Base-by-base conservation (phyloP, 23 tunicate genomes). In the Ascidia mentula region DNA sequence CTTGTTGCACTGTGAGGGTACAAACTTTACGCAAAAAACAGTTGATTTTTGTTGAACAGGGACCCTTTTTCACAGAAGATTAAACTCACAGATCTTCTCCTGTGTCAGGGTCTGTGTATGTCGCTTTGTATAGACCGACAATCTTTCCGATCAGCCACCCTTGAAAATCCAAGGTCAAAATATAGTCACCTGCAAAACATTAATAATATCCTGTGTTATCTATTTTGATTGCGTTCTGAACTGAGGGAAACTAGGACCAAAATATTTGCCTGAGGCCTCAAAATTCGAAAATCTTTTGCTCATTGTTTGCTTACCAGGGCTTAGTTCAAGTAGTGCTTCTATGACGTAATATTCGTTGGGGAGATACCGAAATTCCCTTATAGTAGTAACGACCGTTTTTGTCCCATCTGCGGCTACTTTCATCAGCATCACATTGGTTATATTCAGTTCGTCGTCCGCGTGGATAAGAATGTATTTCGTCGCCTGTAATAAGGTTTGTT, bases 91-190 rank as follows among this genome's bases (percentile, higher is more conserved):
- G n/a, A n/a, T 34, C 53, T 39, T 76, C 79, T 15, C 83, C 83
- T 13, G 81, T 74, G 59, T 22, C 28, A 0, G 92, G 88, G 60
- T 82, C 94, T 6, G 72, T 84, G 79, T 93, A 93, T 8, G 31
- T 65, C 15, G 98, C 76, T 77, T 75, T 88, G 84, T 93, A 93
- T 24, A 93, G 38, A 24, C 98, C 98, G 32, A 93, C 98, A 32
- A 93, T 84, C 26, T 45, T 40, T 31, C 72, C 77, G 26, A 88
- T 37, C 59, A 93, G 80, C 0, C 84, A 78, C 28, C 91, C 78
- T 6, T 59, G 28, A 69, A 93, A 93, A 7, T 84, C 89, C 84
- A 93, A 15, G 0, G 89, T 83, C 60, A 93, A 36, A 1, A 80
- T 34, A 45, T 88, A 93, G 0, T 38, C 45, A 1, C 34, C 45